Evolutionary conservation across 2,113 vertebrate genomes (phyloP).

Genomic region (Ammodytes marinus): DNA sequence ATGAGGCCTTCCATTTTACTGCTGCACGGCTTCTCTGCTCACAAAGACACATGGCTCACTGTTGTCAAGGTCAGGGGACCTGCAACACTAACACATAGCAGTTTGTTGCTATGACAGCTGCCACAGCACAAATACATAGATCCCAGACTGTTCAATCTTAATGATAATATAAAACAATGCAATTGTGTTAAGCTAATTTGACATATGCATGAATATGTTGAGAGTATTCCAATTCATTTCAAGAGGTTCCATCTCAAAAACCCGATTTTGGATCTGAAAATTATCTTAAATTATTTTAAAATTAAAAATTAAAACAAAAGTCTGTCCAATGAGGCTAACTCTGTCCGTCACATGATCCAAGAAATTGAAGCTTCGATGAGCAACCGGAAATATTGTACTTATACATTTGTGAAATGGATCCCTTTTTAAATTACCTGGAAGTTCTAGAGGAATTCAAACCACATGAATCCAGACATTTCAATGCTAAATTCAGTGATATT

Average conservation of each 20-base stretch:
- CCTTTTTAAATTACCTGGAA: neutral
- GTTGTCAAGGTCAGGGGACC: slow-evolving; percentile 89
- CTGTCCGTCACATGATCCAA: neutral
- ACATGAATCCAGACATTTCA: neutral
- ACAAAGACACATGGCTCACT: slow-evolving; percentile 96
- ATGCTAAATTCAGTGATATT: neutral
- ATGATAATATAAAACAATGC: neutral
- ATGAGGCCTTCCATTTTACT: slow-evolving; percentile 91
- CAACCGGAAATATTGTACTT: neutral
- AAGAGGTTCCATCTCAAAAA: neutral
- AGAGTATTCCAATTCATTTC: neutral
- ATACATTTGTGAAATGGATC: neutral
- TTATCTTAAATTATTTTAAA: no score
- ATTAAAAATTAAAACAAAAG: neutral
- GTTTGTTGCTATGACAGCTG: neutral
- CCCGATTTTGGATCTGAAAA: no score
- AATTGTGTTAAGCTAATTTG: neutral
- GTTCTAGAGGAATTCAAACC: neutral
- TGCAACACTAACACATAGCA: neutral
- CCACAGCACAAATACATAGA: neutral
- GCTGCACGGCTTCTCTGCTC: slow-evolving; percentile 94
- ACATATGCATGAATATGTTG: neutral
- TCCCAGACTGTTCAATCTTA: no score
- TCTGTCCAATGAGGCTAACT: neutral
- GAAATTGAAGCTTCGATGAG: neutral